Evolutionary conservation across 2,113 vertebrate species (phyloP).

Genomic region (Hydropotes inermis): DNA sequence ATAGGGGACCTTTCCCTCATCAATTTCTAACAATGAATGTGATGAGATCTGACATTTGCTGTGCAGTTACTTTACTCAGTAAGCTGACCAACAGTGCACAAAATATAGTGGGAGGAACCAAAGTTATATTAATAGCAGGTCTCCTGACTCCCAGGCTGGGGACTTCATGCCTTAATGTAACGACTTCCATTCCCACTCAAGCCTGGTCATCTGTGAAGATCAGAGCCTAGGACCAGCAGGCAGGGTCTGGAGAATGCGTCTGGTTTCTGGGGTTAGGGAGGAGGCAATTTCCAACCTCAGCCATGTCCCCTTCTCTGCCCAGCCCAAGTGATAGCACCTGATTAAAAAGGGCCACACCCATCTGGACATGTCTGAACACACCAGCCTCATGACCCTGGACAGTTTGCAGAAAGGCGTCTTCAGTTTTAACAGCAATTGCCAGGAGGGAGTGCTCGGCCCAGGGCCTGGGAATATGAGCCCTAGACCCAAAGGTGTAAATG

Average conservation of each 20-base stretch:
- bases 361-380: conserved; percentile 87
- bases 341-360: conserved; percentile 15
- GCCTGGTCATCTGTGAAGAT: not conserved
- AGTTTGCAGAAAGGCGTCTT: conserved; percentile 91
- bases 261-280: not conserved
- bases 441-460: conserved; percentile 82
- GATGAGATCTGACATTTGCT: not conserved
- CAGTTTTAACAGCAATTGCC: conserved; percentile 88
- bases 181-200: not conserved
- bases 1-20: not conserved
- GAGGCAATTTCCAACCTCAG: fast-evolving
- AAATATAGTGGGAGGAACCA: not conserved
- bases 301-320: not conserved
- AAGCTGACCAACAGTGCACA: not conserved
- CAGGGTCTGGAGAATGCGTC: not conserved
- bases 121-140: not conserved
- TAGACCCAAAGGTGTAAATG: not conserved
- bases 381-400: conserved; percentile 92
- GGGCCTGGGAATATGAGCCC: too few relatives aligned
- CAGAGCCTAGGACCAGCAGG: not conserved
- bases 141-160: not conserved
- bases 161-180: not conserved
- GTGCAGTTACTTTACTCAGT: not conserved
- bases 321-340: conserved; percentile 86
- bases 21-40: not conserved